Evolutionary conservation across 2,113 vertebrate species (phyloP).

Genomic region (Planiliza haematocheilus): DNA sequence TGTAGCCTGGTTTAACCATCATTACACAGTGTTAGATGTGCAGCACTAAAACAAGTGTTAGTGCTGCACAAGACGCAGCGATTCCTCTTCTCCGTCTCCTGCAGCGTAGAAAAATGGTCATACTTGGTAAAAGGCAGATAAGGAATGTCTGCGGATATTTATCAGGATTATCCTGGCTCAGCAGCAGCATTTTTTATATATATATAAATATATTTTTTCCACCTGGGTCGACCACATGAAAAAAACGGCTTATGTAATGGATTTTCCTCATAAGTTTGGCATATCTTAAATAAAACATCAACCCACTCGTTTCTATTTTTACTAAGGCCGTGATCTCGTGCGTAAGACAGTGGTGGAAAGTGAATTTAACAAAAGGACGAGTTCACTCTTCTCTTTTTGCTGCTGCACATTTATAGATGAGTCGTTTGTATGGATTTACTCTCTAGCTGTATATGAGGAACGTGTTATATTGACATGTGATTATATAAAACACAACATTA

Average conservation of each 20-base stretch:
- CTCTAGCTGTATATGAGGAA: too few relatives aligned
- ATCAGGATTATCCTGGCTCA: conserved; percentile 21
- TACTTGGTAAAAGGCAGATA: conserved; percentile 27
- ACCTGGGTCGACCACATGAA: conserved; percentile 2
- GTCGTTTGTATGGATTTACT: too few relatives aligned
- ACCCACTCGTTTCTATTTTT: background rate
- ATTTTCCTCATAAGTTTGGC: conserved; percentile 1
- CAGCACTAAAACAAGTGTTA: background rate
- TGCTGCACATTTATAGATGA: too few relatives aligned
- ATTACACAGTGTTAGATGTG: background rate
- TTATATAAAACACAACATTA: too few relatives aligned
- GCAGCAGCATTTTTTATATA: background rate
- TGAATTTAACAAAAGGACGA: background rate
- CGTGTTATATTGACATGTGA: too few relatives aligned
- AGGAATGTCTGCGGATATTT: conserved; percentile 1
- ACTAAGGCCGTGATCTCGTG: background rate
- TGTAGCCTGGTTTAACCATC: conserved; percentile 19
- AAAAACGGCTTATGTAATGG: conserved; percentile 9
- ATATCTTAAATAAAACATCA: conserved; percentile 10
- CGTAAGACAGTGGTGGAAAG: background rate
- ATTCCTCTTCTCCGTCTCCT: background rate
- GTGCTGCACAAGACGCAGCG: background rate
- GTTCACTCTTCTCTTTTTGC: too few relatives aligned
- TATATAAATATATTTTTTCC: background rate
- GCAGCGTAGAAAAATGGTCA: conserved; percentile 12